Evolutionary conservation across 2,797 vertebrate genomes (phyloP), one percentile per base, ranked within the genome.

Genomic region (Cephalopachus bancanus): DNA sequence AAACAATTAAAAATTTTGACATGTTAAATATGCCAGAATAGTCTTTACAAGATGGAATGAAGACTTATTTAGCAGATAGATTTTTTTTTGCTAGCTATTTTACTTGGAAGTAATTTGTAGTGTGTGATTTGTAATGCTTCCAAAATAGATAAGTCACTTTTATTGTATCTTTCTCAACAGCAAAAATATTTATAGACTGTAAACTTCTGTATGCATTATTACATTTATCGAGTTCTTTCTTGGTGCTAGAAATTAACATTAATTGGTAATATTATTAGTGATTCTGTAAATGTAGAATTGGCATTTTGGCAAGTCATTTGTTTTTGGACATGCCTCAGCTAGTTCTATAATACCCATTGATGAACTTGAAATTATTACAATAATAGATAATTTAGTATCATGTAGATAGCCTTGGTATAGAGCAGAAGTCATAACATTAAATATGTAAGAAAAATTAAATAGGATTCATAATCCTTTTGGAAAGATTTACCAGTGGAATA

Each of bases 1-100:
- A 93, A 67, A 17, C 24, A 85, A 71, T 91, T 64, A 86, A 91
- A 94, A 83, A 6, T 20, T 33, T 24, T 5, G 3, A 91, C 33
- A 71, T 88, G 17, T 59, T 95, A 94, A 94, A 96, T 88, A 90
- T 92, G 30, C 22, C 53, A 94, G 51, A 85, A 87, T 71, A 76
- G 81, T 84, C 16, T 59, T 93, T 19, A 85, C 93, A 85, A 67
- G 33, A 74, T 76, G 10, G 89, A 74, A 81, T 80, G 24, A 49
- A 60, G 44, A 37, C 10, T 37, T 74, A 89, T 96, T 75, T 90
- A 76, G 7, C n/a, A 67, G 6, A 72, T 11, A 71, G 57, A 90
- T 91, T 85, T 69, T 7, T 69, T 37, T 96, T 91, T 93, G 75
- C 30, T 84, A 10, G 10, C 60, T 96, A 44, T 93, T 91, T 97